A percentile compares a stretch with the other conserved stretches of the same genome.
These are phyloP conservation scores for Trypoxylus dichotomus DNA, from an alignment of 1,140 invertebrate species.

Conservation along the genomic window DNA sequence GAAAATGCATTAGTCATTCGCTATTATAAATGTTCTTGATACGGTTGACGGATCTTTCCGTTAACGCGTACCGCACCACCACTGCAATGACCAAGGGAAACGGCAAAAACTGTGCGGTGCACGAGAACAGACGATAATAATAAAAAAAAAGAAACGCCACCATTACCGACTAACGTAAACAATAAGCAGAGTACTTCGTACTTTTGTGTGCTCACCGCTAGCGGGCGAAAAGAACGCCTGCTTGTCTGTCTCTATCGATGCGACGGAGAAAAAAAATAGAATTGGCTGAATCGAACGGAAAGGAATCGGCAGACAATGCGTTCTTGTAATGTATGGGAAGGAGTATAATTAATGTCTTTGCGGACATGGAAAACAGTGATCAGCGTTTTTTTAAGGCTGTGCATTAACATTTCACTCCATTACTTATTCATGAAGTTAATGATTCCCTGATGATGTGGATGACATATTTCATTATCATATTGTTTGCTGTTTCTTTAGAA, in stretches of 20 bases:
- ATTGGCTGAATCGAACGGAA: background rate
- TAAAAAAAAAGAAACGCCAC: background rate
- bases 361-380: constrained; percentile 11
- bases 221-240: background rate
- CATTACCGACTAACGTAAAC: background rate
- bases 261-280: background rate
- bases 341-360: background rate
- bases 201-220: background rate
- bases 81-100: background rate
- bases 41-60: background rate
- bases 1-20: constrained; percentile 15
- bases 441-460: background rate
- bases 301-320: background rate
- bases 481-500: background rate
- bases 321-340: constrained; percentile 16
- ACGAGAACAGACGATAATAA: background rate
- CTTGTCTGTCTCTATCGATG: background rate
- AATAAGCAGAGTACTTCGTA: background rate
- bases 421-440: background rate
- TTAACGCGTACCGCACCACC: background rate
- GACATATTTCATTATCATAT: background rate
- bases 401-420: constrained; percentile 17
- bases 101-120: background rate
- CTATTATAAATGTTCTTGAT: constrained; percentile 17
- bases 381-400: background rate